Evolutionary conservation across 2,113 vertebrate species (phyloP), one percentile per base, ranked within the genome.

Genomic region (Brachyistius frenatus): DNA sequence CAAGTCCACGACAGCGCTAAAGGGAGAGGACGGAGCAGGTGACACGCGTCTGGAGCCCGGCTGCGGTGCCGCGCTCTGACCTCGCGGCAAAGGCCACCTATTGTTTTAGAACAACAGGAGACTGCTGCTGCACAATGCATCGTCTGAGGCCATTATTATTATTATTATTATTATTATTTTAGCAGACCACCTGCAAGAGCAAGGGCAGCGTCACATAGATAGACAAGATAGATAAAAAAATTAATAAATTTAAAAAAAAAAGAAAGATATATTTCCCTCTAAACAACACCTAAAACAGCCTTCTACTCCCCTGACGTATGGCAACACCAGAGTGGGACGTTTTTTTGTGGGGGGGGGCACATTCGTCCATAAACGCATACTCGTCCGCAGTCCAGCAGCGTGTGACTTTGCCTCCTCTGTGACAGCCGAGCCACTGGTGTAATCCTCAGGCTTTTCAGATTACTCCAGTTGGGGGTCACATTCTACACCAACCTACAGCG

Each of bases 361-460:
- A 79, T 84, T 82, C 52, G 71, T 66, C 68, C 6, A 83, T 73
- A 54, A 71, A 82, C 56, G 66, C 67, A 61, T 69, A 68, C 47
- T 52, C 76, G 63, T 41, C 62, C 75, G 65, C 58, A 35, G 73
- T 76, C 46, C 56, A 72, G 68, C 80, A 30, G 71, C 1, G 75
- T 86, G 82, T 90, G 88, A 89, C 88, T 91, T 77, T 78, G 83
- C 81, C 80, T 93, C 63, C 86, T 73, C 72, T 87, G 86, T 90
- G 89, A 91, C 84, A 91, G 81, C 77, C 77, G 78, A 89, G 91
- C 90, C 86, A 83, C 79, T 84, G 84, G 76, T 90, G 86, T 94
- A 93, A 94, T 93, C 92, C 93, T 84, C 73, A 74, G 88, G 91
- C 91, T 93, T 92, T 94, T 93, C 92, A 94, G 92, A 94, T 93